Evolutionary conservation across 2,113 vertebrate species (phyloP).

Genomic region (Pygoscelis adeliae): DNA sequence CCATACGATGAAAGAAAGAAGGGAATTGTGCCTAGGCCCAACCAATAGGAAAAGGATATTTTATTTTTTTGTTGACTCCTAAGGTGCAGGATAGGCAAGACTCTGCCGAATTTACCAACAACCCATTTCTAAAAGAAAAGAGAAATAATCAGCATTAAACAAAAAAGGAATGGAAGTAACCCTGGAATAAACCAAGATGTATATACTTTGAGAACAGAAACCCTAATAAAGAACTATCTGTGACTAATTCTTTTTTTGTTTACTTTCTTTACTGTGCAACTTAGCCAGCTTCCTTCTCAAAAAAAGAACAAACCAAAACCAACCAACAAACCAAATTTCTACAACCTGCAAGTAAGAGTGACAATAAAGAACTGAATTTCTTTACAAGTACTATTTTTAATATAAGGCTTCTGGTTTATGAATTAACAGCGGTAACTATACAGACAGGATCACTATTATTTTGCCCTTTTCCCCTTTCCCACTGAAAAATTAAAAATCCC

Average conservation of each 20-base stretch:
- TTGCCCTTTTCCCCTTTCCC: background rate
- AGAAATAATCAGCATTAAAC: background rate
- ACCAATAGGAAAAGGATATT: conserved; percentile 83
- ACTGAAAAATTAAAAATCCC: background rate
- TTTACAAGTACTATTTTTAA: background rate
- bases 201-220: background rate
- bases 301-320: background rate
- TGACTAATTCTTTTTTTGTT: background rate
- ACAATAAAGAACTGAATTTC: background rate
- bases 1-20: background rate
- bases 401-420: background rate
- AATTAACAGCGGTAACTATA: background rate
- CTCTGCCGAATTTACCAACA: conserved; percentile 94
- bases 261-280: background rate
- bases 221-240: background rate
- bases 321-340: background rate
- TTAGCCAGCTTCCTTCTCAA: background rate
- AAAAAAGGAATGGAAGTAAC: background rate
- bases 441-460: background rate
- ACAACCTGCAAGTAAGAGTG: background rate
- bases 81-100: conserved; percentile 90
- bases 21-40: background rate
- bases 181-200: background rate
- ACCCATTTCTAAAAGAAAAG: conserved; percentile 88
- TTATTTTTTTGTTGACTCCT: conserved; percentile 78